Percentiles rank a stretch among this genome's conserved stretches.
Evolutionary conservation across 2,797 vertebrate species (phyloP).

Genomic region (Danio aesculapii): DNA sequence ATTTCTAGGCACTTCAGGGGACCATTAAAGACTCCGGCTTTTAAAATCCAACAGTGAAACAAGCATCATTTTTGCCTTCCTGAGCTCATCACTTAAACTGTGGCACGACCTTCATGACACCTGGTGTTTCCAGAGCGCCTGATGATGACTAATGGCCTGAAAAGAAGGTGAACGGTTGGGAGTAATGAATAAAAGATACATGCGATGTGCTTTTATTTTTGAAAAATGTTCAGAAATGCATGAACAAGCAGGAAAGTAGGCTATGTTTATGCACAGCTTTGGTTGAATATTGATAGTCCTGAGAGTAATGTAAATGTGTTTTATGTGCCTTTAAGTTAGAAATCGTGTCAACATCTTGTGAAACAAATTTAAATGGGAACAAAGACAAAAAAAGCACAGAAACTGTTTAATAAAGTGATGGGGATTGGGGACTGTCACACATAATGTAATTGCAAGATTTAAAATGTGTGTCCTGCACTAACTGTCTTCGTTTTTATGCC

Average conservation of each 20-base stretch:
- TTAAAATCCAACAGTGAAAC: not conserved
- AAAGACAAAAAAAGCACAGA: not conserved
- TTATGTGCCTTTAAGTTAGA: not conserved
- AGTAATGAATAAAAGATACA: conserved; percentile 1
- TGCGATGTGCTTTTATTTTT: not conserved
- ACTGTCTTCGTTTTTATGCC: not conserved
- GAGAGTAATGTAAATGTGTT: not conserved
- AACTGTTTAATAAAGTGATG: not conserved
- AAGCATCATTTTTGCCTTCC: not conserved
- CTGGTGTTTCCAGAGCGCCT: not conserved
- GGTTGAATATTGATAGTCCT: not conserved
- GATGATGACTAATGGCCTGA: conserved; percentile 15
- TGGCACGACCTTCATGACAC: not conserved
- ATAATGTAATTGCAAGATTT: not conserved
- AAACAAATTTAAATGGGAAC: not conserved
- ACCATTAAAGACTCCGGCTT: no score
- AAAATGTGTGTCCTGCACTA: not conserved
- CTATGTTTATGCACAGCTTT: not conserved
- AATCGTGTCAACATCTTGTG: not conserved
- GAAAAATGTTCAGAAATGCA: no score
- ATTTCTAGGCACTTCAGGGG: no score
- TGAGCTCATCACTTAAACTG: not conserved
- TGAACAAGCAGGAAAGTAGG: not conserved
- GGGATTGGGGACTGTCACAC: not conserved
- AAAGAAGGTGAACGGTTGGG: not conserved